Evolutionary conservation across 2,888 invertebrate genomes (phyloP), one percentile per base, ranked within the genome.

Genomic region (Aplocera efformata): DNA sequence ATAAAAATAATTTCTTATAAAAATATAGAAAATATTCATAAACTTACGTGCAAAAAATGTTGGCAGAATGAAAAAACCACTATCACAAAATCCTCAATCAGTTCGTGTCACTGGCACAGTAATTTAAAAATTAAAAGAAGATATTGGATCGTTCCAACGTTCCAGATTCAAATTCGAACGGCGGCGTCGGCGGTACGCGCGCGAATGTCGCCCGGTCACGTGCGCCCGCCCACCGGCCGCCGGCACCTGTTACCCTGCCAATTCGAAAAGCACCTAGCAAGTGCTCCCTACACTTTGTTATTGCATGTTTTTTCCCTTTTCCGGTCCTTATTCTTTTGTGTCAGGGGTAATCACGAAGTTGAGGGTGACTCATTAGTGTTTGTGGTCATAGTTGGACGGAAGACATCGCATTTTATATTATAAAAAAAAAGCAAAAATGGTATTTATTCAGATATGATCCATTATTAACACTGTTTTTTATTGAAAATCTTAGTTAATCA

Each of bases 121-220:
- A 58, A 61, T 63, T 61, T 63, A 63, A 50, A 60, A 67, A 67
- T 53, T 64, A 63, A 60, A 53, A 60, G 70, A 68, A 63, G 35
- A 46, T 31, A 45, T 69, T 60, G 55, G 60, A 69, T 65, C 77
- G 72, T 67, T 67, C 69, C 32, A 69, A 68, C 73, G 78, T 70
- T 68, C 72, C 66, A 69, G 49, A 60, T 71, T 70, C 65, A 67
- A 72, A 62, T 68, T 71, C 68, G 78, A 69, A 78, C 81, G 81
- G 74, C 73, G 70, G 63, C 69, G 73, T 71, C 75, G 75, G 75
- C 78, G 74, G 84, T 76, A 74, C 80, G 81, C 85, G 82, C 85
- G 76, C 84, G 85, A 85, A 75, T 86, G 86, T 73, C 79, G 73
- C 58, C 72, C 67, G 67, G 73, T 79, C 77, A 72, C 79, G 74